phyloP scores from a whole-genome alignment of 2,888 invertebrate species.

The Campoletis raptor region DNA sequence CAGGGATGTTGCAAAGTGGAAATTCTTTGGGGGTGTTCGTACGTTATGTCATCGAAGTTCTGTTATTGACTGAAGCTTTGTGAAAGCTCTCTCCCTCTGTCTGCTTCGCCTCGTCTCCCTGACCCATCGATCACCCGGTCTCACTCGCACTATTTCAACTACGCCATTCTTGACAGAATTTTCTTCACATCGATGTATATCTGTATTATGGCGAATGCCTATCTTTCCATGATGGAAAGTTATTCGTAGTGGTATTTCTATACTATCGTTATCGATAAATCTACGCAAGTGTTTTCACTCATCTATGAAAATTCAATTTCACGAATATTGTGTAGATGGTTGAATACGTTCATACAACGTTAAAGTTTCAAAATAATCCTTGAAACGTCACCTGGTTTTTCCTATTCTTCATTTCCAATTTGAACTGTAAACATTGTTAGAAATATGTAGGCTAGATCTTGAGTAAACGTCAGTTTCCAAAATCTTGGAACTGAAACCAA shows the following conservation, averaged over 20 bases:
- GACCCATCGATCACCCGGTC: constrained; percentile 41
- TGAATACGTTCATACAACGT: too few relatives aligned
- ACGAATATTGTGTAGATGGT: not conserved
- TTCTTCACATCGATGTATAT: not conserved
- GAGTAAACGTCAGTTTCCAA: not conserved
- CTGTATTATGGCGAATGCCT: constrained; percentile 1
- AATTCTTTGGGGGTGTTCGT: constrained; percentile 42
- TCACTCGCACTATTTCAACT: constrained; percentile 24
- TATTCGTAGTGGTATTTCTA: constrained; percentile 37
- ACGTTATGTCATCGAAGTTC: constrained; percentile 57
- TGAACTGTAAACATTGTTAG: too few relatives aligned
- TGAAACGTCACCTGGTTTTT: not conserved
- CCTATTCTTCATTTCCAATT: too few relatives aligned
- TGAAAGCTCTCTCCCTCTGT: constrained; percentile 50
- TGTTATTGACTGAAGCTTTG: constrained; percentile 58
- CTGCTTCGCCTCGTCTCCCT: constrained; percentile 15
- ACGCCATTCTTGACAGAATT: constrained; percentile 42
- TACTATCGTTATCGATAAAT: not conserved
- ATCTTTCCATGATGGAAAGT: constrained; percentile 46
- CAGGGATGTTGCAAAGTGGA: constrained; percentile 23
- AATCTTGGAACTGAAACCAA: not conserved
- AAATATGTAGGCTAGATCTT: too few relatives aligned
- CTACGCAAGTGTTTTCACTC: not conserved
- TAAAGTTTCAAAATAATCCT: not conserved
- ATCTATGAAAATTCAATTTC: not conserved